These are phyloP conservation scores for Spilarctia lutea DNA, from an alignment of 2,888 invertebrate species.

Conservation along the genomic window DNA sequence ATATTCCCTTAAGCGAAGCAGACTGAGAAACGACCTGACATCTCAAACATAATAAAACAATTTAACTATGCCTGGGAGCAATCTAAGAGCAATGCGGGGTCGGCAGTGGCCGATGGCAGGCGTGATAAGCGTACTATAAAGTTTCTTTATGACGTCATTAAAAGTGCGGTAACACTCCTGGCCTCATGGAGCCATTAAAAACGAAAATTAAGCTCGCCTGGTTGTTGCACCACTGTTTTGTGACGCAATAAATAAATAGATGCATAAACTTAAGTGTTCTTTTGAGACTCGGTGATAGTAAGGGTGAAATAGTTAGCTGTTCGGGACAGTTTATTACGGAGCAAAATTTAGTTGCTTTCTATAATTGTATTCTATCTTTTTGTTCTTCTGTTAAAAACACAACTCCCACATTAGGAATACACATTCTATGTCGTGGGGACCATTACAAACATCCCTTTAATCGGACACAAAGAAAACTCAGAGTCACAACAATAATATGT, in stretches of 20 bases:
- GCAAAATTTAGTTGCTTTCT: background rate
- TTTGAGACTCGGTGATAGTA: constrained; percentile 3
- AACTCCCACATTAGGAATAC: no score
- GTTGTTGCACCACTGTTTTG: constrained; percentile 23
- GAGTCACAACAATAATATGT: no score
- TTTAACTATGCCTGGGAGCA: constrained; percentile 19
- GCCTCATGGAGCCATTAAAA: constrained; percentile 15
- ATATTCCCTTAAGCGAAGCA: background rate
- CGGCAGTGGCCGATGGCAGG: constrained; percentile 27
- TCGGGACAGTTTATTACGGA: background rate
- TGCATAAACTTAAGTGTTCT: constrained; percentile 19
- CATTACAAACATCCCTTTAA: no score
- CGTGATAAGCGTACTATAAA: constrained; percentile 62
- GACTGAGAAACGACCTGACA: constrained; percentile 7
- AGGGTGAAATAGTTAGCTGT: background rate
- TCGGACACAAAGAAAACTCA: no score
- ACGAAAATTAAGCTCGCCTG: constrained; percentile 27
- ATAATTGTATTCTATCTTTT: no score
- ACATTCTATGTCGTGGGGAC: no score
- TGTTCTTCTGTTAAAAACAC: no score
- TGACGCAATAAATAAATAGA: constrained; percentile 14
- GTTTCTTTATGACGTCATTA: constrained; percentile 56
- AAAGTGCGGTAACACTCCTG: constrained; percentile 30
- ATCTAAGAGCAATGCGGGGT: constrained; percentile 16
- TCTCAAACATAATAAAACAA: constrained; percentile 18